These are phyloP conservation scores for Talpa occidentalis DNA, from an alignment of 2,113 vertebrate genomes.

Conservation along the genomic window DNA sequence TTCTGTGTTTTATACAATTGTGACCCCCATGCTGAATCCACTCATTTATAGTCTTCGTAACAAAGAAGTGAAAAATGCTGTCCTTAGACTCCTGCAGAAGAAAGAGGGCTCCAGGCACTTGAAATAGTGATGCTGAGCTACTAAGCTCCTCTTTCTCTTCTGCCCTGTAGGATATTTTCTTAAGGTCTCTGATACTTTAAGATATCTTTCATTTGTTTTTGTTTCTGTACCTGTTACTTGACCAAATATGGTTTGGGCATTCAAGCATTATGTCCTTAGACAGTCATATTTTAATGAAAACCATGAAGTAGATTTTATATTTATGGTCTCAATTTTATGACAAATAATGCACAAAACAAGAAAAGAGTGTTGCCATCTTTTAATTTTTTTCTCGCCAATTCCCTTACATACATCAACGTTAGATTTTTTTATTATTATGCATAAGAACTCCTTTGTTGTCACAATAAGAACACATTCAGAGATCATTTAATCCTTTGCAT, in stretches of 20 bases:
- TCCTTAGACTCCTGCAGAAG: not conserved
- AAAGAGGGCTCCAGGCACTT: not conserved
- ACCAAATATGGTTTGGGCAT: not conserved
- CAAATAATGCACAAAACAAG: not conserved
- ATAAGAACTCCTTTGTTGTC: not conserved
- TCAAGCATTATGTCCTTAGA: not conserved
- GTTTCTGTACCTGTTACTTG: not conserved
- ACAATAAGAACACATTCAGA: not conserved
- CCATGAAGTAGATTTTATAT: not conserved
- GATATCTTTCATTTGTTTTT: fast-evolving
- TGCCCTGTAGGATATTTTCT: fast-evolving
- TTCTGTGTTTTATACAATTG: too few species aligned
- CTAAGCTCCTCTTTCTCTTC: fast-evolving
- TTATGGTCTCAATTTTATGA: not conserved
- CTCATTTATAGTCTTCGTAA: too few species aligned
- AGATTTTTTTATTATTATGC: not conserved
- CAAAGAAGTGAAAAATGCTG: too few species aligned
- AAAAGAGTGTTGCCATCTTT: too few species aligned
- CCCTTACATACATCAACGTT: not conserved
- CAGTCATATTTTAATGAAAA: not conserved
- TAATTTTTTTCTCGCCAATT: not conserved
- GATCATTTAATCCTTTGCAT: not conserved
- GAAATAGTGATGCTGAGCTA: slow-evolving; percentile 4
- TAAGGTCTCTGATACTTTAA: fast-evolving
- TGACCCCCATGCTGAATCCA: too few species aligned